A percentile compares a stretch with the other conserved stretches of the same genome.
Evolutionary conservation across 2,797 vertebrate genomes (phyloP).

Genomic region (Chelon auratus): DNA sequence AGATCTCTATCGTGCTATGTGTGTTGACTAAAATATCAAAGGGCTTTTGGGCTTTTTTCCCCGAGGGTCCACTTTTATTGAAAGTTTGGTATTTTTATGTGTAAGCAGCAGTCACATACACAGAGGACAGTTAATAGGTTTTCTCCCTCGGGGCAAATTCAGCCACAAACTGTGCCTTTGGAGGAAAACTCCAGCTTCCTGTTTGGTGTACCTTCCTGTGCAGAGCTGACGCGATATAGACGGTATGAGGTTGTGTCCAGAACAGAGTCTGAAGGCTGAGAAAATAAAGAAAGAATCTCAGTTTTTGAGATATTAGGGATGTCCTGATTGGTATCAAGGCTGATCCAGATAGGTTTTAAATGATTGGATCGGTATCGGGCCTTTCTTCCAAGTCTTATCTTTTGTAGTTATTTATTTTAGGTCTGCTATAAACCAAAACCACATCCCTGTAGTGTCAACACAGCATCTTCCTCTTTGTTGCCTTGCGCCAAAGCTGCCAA

Average conservation of each 20-base stretch:
- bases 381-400: no score
- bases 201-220: slow-evolving; percentile 51
- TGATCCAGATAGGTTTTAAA: no score
- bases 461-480: no score
- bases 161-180: slow-evolving; percentile 30
- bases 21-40: background rate
- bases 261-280: background rate
- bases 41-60: background rate
- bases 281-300: background rate
- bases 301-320: background rate
- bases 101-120: slow-evolving; percentile 15
- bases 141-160: slow-evolving; percentile 33
- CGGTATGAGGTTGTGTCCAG: background rate
- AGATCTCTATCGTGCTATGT: background rate
- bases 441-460: no score
- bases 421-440: no score
- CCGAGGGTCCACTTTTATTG: slow-evolving; percentile 3
- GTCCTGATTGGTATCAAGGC: no score
- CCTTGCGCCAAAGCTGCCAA: no score
- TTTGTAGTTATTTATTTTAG: no score
- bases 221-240: slow-evolving; percentile 20
- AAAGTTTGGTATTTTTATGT: slow-evolving; percentile 11
- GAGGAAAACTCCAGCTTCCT: slow-evolving; percentile 56
- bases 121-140: slow-evolving; percentile 24
- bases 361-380: no score